Evolutionary conservation across 2,113 vertebrate species (phyloP), one percentile per base, ranked within the genome.

Genomic region (Amia ocellicauda): DNA sequence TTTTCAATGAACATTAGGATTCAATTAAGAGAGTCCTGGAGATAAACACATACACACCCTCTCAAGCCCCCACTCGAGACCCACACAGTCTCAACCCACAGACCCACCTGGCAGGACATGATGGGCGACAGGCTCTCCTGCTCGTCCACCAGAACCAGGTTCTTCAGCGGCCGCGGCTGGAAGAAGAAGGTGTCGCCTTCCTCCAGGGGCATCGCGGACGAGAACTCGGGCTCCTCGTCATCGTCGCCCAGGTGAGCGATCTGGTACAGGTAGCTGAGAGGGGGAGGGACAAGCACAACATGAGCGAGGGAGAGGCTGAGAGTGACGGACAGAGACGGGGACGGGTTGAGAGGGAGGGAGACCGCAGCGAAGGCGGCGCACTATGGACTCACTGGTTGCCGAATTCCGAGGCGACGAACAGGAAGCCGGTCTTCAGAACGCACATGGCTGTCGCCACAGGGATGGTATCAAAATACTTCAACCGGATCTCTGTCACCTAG

Each of bases 161-260:
- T 99, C 82, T 98, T 98, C 26, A 99, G 91, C 2, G 95, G 92
- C 8, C 96, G 91, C 2, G 96, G 95, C 75, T 99, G 97, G 73
- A 99, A 99, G 74, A 99, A 99, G 83, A 99, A 99, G 0, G 97
- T 99, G 68, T 99, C 97, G 62, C 97, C 97, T 65, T 99, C 97
- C 68, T 99, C 97, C 69, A 99, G 72, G 3, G 97, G 97, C 97
- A 99, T 99, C 2, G 97, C 97, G 60, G 97, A 99, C 24, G 97
- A 99, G 80, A 99, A 99, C 80, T 99, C 97, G 0, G 97, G 97
- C 65, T 99, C 97, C 4, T 99, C 97, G 3, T 99, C 97, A 7
- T 99, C 96, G 0, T 99, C 97, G 3, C 97, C 97, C 79, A 99
- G 77, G 75, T 99, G 96, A 58, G 97, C 97, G 27, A 99, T 99